Conservation (phyloP, 2,113 vertebrate genomes). For the Bungarus multicinctus region DNA sequence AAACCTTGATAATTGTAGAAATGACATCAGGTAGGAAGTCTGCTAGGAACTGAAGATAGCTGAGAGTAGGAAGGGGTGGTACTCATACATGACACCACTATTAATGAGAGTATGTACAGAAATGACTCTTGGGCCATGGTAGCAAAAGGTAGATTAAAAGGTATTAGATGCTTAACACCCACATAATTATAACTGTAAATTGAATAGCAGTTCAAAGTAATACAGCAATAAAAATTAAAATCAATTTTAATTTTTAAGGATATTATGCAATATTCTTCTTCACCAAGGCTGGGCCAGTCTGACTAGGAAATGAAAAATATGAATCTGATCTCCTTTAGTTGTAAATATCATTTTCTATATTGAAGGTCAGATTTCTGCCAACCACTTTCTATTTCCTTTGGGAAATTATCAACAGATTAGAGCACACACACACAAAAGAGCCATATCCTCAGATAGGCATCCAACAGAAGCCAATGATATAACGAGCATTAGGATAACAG, state of each 20-base stretch:
- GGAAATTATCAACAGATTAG: slow-evolving; percentile 23
- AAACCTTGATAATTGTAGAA: not conserved
- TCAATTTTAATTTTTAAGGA: slow-evolving; percentile 55
- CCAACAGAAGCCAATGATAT: not conserved
- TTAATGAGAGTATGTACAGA: slow-evolving; percentile 45
- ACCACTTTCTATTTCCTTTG: slow-evolving; percentile 17
- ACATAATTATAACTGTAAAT: slow-evolving; percentile 46
- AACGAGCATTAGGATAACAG: not conserved
- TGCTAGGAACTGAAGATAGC: not conserved
- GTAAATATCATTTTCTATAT: slow-evolving; percentile 36
- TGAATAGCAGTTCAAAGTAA: slow-evolving; percentile 44
- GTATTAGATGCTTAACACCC: slow-evolving; percentile 42
- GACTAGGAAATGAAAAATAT: slow-evolving; percentile 40
- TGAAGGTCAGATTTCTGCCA: slow-evolving; percentile 48
- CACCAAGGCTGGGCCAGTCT: slow-evolving; percentile 49
- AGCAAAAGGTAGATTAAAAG: slow-evolving; percentile 23
- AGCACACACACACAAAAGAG: not conserved
- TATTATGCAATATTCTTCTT: slow-evolving; percentile 34
- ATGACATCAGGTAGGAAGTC: not conserved
- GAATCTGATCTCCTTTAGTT: slow-evolving; percentile 23
- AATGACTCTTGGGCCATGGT: slow-evolving; percentile 37
- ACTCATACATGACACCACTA: slow-evolving; percentile 21
- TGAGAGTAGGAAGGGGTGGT: slow-evolving; percentile 17
- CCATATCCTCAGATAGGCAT: not conserved
- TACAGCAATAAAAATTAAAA: slow-evolving; percentile 55